Evolutionary conservation across 2,113 vertebrate species (phyloP).

Genomic region (Gambusia holbrooki): DNA sequence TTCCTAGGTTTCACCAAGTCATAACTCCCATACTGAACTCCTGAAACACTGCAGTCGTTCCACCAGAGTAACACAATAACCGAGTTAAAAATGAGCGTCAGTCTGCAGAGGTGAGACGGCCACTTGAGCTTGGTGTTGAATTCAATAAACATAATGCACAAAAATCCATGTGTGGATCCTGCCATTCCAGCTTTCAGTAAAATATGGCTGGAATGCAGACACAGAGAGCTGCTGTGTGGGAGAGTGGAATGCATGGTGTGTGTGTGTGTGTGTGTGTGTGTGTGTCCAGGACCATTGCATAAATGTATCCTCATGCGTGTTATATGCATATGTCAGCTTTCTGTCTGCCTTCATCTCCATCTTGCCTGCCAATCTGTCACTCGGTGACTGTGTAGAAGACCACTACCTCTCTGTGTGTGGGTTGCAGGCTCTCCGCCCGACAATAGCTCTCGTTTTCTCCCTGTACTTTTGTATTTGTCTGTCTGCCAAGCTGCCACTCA

Average conservation of each 20-base stretch:
- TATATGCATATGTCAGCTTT: conserved; percentile 60
- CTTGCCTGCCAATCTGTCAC: conserved; percentile 67
- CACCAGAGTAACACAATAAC: neutral
- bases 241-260: conserved; percentile 6
- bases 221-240: conserved; percentile 19
- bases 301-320: conserved; percentile 20
- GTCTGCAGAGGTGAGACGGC: conserved; percentile 19
- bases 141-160: conserved; percentile 24
- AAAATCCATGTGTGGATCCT: conserved; percentile 11
- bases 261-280: neutral
- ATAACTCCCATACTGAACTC: neutral
- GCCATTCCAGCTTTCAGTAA: conserved; percentile 36
- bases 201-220: conserved; percentile 46
- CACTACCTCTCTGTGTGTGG: conserved; percentile 60
- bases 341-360: conserved; percentile 50
- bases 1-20: neutral
- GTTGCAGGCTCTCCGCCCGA: conserved; percentile 67
- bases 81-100: conserved; percentile 18
- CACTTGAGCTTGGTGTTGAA: conserved; percentile 31
- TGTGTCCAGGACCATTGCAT: neutral
- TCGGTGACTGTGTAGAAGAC: conserved; percentile 42
- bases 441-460: conserved; percentile 60
- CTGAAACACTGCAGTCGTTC: conserved; percentile 22
- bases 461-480: conserved; percentile 65
- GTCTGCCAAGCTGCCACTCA: conserved; percentile 69